Conservation (phyloP, 2,797 vertebrate species). For the Myotis pilosus region DNA sequence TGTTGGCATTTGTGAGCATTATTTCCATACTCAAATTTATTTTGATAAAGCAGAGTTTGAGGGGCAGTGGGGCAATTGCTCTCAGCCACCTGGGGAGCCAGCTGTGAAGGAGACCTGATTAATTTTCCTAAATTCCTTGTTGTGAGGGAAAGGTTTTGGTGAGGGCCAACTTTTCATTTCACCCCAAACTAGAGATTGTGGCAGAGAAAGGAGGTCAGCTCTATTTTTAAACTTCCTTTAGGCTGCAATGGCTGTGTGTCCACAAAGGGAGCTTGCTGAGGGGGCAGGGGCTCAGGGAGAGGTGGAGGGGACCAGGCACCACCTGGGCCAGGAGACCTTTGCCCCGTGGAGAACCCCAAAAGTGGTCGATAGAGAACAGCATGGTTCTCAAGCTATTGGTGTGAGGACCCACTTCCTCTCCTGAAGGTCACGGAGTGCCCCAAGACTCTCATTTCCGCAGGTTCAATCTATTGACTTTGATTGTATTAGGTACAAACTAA, state of each 20-base stretch:
- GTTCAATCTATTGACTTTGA: neutral
- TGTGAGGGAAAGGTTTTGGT: neutral
- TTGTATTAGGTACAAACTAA: neutral
- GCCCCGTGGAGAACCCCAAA: neutral
- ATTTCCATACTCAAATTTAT: neutral
- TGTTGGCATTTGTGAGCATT: neutral
- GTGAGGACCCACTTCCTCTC: neutral
- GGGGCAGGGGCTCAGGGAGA: neutral
- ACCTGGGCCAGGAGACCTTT: too few species aligned
- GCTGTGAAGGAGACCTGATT: neutral
- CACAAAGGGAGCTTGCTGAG: neutral
- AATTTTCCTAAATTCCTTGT: neutral
- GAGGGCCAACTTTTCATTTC: neutral
- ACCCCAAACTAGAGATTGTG: neutral
- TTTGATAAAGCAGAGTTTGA: neutral
- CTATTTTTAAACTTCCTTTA: neutral
- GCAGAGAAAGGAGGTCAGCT: neutral
- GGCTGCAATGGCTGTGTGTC: neutral
- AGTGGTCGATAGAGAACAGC: accelerated
- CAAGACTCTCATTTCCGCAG: neutral
- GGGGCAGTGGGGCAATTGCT: neutral
- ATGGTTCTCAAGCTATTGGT: neutral
- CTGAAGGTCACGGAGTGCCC: neutral
- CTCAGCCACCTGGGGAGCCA: neutral
- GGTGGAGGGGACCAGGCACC: neutral